Base-by-base conservation (phyloP, 2,888 invertebrate species). In the Alloplasta piceator region DNA sequence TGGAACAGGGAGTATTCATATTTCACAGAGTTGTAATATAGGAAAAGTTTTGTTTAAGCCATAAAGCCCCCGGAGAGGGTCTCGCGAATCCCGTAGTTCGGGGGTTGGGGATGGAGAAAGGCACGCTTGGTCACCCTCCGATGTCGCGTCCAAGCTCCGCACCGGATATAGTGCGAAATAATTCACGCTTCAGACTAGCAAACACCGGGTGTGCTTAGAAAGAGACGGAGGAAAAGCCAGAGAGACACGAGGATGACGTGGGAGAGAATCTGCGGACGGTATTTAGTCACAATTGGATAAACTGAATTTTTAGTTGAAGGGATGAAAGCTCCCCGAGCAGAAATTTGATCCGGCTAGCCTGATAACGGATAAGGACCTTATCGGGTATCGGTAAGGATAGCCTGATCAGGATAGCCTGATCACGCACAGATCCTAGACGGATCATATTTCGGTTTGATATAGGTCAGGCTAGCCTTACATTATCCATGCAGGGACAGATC, bases 41-140 rank as follows among this genome's bases (percentile, higher is more conserved):
- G 90, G 89, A 90, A 91, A 67, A 91, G 90, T 91, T 91, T 91
- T 90, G 91, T 91, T 91, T 91, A 90, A 90, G 91, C 90, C 90
- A 87, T 90, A 90, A 91, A 91, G 90, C 89, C 60, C 66, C 55
- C 87, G 86, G 85, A 26, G 26, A 86, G 86, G 84, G 81, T 63
- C 64, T 82, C 80, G 73, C 56, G 79, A 78, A 68, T 78, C 50
- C 48, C 83, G 78, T 66, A 63, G 73, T 52, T 66, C 64, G 72
- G 78, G 48, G 68, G 70, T 56, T 43, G 70, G 71, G 60, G 73
- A 74, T 56, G 61, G 74, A 58, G 61, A 77, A 68, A 38, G 79
- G 70, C 61, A 64, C 66, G 80, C 73, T 82, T 85, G 85, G 87
- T 82, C 87, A 86, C 88, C 89, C 87, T 88, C 63, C 55, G 52